Evolutionary conservation across 64 coral and sea anemone genomes (phyloP).

Genomic region (Montipora cactus): DNA sequence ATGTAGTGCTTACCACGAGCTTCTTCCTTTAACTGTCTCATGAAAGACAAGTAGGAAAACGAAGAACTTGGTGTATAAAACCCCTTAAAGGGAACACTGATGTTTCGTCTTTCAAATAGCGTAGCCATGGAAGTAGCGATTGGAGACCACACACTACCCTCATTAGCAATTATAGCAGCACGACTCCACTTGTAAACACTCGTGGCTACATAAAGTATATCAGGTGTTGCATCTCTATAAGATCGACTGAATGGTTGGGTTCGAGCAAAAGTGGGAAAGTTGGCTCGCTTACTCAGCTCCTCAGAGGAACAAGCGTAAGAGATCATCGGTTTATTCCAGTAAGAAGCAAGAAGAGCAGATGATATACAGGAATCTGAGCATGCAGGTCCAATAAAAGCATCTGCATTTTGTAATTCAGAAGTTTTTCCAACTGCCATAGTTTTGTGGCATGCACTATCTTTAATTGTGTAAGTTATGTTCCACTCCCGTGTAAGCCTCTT

Average conservation of each 20-base stretch:
- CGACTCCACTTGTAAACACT: conserved; percentile 58
- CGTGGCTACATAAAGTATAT: conserved; percentile 35
- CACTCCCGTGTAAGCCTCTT: conserved; percentile 53
- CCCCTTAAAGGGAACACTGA: conserved; percentile 61
- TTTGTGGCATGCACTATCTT: conserved; percentile 75
- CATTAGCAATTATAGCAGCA: conserved; percentile 67
- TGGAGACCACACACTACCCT: conserved; percentile 78
- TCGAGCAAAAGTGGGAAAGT: conserved; percentile 76
- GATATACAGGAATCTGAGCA: conserved; percentile 74
- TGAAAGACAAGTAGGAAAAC: conserved; percentile 38
- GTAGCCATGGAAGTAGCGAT: conserved; percentile 58
- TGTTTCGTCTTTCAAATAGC: conserved; percentile 36
- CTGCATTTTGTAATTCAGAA: conserved; percentile 49
- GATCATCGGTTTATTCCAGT: conserved; percentile 88
- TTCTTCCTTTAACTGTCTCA: conserved; percentile 46
- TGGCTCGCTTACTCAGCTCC: conserved; percentile 58
- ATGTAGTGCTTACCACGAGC: conserved; percentile 54
- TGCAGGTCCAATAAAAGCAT: conserved; percentile 86
- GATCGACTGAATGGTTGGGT: conserved; percentile 87
- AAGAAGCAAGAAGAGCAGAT: conserved; percentile 67
- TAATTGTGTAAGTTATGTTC: conserved; percentile 67
- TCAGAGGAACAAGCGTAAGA: conserved; percentile 81
- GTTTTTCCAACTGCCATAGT: conserved; percentile 56
- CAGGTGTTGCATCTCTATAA: conserved; percentile 46
- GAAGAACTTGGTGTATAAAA: conserved; percentile 59